phyloP scores from a whole-genome alignment of 1,140 invertebrate genomes.

The Sinella curviseta region DNA sequence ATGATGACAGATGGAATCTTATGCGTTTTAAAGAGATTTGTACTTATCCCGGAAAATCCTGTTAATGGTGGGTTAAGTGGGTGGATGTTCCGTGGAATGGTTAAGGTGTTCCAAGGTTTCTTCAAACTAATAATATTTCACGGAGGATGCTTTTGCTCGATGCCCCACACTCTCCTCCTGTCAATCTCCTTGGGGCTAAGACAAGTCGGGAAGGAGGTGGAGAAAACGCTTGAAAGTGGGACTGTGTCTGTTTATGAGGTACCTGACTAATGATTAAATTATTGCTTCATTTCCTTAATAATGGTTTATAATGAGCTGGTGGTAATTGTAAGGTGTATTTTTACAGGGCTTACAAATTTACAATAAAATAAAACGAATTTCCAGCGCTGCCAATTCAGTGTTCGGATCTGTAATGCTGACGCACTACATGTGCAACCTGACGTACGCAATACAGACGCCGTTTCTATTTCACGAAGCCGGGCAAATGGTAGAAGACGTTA shows the following conservation, averaged over 20 bases:
- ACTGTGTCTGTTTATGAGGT: neutral
- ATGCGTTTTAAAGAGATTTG: neutral
- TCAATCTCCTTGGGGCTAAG: neutral
- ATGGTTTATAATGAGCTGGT: too few relatives aligned
- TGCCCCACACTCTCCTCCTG: conserved; percentile 3
- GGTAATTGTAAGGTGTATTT: neutral
- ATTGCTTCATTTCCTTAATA: too few relatives aligned
- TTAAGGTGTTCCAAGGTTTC: neutral
- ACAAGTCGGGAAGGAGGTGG: neutral
- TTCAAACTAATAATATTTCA: conserved; percentile 18
- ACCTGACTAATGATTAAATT: too few relatives aligned
- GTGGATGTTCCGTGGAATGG: neutral
- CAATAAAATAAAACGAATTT: neutral
- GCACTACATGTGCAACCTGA: conserved; percentile 9
- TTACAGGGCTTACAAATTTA: neutral
- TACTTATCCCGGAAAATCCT: neutral
- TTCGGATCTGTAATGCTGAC: conserved; percentile 7
- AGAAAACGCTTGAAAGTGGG: neutral
- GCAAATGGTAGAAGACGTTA: conserved; percentile 8
- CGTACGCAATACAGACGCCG: conserved; percentile 1
- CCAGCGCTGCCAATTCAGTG: neutral
- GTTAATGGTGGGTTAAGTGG: neutral
- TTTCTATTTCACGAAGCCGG: conserved; percentile 2
- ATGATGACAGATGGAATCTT: conserved; percentile 4
- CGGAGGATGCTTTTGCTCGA: conserved; percentile 6